These are phyloP conservation scores for Cheilosia vulpina DNA, from an alignment of 2,888 invertebrate species.

Conservation along the genomic window DNA sequence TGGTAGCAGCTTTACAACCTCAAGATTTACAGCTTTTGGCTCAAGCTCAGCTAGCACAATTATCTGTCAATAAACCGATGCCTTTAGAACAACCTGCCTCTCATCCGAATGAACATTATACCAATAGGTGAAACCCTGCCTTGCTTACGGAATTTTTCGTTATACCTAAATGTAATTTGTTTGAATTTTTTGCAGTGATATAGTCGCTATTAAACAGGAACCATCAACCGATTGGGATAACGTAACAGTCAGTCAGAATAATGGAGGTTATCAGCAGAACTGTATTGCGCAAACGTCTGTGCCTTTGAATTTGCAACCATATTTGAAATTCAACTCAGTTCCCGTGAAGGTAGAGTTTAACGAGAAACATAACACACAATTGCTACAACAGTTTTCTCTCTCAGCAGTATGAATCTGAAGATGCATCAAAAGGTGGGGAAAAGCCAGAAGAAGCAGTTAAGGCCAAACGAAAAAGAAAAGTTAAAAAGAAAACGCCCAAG, in stretches of 20 bases:
- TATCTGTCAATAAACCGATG: conserved; percentile 54
- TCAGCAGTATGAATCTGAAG: conserved; percentile 81
- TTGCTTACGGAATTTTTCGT: conserved; percentile 1
- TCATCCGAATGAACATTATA: conserved; percentile 60
- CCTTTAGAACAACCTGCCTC: conserved; percentile 66
- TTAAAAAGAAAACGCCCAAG: conserved; percentile 91
- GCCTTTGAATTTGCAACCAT: conserved; percentile 86
- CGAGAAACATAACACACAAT: not conserved
- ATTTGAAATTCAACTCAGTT: conserved; percentile 87
- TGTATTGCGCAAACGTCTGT: conserved; percentile 82
- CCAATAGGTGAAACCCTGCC: conserved; percentile 22
- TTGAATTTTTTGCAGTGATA: conserved; percentile 41
- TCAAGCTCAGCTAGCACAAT: conserved; percentile 77
- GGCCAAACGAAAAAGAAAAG: conserved; percentile 87
- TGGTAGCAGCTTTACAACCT: conserved; percentile 87
- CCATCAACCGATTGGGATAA: conserved; percentile 80
- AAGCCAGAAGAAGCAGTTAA: conserved; percentile 69
- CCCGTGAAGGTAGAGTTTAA: conserved; percentile 78
- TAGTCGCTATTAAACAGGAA: conserved; percentile 81
- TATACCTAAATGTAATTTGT: not conserved
- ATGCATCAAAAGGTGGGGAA: conserved; percentile 77
- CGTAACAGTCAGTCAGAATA: conserved; percentile 81
- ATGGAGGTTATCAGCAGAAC: conserved; percentile 84
- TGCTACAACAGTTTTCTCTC: not conserved
- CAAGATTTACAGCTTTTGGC: conserved; percentile 88